Evolutionary conservation across 2,888 invertebrate genomes (phyloP), one percentile per base, ranked within the genome.

Genomic region (Drosophila rubida): DNA sequence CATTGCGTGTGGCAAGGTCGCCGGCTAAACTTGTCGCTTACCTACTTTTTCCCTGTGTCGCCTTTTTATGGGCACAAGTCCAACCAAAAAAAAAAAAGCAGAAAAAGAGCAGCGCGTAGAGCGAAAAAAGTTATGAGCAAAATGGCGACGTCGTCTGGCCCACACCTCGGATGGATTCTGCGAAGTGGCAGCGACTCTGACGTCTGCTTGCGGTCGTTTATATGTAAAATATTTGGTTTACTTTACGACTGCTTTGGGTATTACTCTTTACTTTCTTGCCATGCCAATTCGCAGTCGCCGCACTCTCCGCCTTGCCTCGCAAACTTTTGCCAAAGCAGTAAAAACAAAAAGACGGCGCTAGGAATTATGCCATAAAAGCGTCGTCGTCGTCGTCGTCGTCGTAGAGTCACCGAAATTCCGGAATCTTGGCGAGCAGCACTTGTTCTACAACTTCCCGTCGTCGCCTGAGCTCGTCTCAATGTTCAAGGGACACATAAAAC

Each of bases 191-290:
- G 58, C 60, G 57, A 51, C 71, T 67, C 64, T 75, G 80, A 74
- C 82, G 83, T 69, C 83, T 75, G 64, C 69, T 78, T 82, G 86
- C 71, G 83, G 82, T 85, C 83, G 82, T 83, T 85, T 83, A 87
- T 87, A 83, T 85, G 82, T 83, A 83, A 83, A 83, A 85, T 83
- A 83, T 83, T 83, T 79, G 85, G 88, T 70, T 86, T 85, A 78
- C 80, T 84, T 84, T 84, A 84, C 82, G 86, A 78, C 86, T 82
- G 87, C 83, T 85, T 59, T 85, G 83, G 85, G 83, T 85, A 81
- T 83, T 85, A 87, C 88, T 83, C 87, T 87, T 82, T 82, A 87
- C 87, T 87, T 84, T 80, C 84, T 69, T 75, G 80, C 80, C 58
- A 69, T 77, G 87, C 87, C 81, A 81, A 81, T 81, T 86, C 83